Evolutionary conservation across 2,888 invertebrate genomes (phyloP).

Genomic region (Disparrhopalites patrizii): DNA sequence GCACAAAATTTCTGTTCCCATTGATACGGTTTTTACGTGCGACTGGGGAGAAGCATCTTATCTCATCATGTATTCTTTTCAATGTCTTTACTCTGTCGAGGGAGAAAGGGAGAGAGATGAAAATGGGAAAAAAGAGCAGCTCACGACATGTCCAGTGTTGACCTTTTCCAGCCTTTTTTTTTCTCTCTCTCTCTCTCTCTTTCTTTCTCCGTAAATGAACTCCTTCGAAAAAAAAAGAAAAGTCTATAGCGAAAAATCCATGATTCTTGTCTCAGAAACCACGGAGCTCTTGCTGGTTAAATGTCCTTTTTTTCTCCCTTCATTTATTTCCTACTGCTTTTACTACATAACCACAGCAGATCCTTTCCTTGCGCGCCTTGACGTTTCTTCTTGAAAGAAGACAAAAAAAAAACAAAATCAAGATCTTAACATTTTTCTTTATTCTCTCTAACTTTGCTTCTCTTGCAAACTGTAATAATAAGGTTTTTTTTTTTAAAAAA

Average conservation of each 20-base stretch:
- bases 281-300: constrained; percentile 1
- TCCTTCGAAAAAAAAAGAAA: too few species aligned
- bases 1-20: not conserved
- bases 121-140: too few species aligned
- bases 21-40: not conserved
- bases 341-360: constrained; percentile 3
- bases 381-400: not conserved
- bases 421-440: not conserved
- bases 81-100: not conserved
- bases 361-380: too few species aligned
- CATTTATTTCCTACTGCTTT: constrained; percentile 11
- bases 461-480: not conserved
- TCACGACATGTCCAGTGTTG: too few species aligned
- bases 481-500: too few species aligned
- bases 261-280: not conserved
- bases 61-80: not conserved
- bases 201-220: not conserved
- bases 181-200: not conserved
- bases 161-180: not conserved
- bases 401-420: too few species aligned
- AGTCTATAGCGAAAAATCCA: too few species aligned
- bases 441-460: not conserved
- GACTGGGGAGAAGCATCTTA: too few species aligned
- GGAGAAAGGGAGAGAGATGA: not conserved
- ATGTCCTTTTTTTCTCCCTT: not conserved